Evolutionary conservation across 2,888 invertebrate genomes (phyloP).

Genomic region (Drosophila hamatofila): DNA sequence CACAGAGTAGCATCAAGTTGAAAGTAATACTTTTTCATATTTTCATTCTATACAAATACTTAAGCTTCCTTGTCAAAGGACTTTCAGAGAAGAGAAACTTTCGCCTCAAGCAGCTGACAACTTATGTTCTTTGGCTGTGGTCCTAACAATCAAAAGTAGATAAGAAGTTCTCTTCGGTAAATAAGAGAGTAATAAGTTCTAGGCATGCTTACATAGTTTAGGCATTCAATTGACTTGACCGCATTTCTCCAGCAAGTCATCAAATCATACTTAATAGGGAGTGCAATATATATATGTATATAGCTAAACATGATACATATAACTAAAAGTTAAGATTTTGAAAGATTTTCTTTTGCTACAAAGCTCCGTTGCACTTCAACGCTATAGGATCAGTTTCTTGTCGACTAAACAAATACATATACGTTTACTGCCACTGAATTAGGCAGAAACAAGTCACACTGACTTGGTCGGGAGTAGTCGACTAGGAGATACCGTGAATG

Average conservation of each 20-base stretch:
- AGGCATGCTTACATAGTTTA: not conserved
- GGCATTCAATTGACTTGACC: slow-evolving; percentile 5
- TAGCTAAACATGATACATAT: not conserved
- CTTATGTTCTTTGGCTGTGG: not conserved
- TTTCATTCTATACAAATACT: not conserved
- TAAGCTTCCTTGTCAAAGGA: not conserved
- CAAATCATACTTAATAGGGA: not conserved
- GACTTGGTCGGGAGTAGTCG: not conserved
- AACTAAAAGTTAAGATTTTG: not conserved
- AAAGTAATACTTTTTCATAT: not conserved
- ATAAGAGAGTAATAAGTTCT: not conserved
- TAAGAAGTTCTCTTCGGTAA: slow-evolving; percentile 2
- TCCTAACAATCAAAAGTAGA: slow-evolving; percentile 1
- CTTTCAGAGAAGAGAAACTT: not conserved
- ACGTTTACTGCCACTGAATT: not conserved
- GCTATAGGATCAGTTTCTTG: not conserved
- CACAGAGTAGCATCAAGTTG: not conserved
- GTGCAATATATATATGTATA: not conserved
- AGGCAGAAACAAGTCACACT: not conserved
- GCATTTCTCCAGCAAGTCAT: not conserved
- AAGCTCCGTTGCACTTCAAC: not conserved
- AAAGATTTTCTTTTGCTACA: not conserved
- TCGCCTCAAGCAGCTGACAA: not conserved
- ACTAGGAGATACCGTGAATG: not conserved
- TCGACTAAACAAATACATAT: not conserved